Base-by-base conservation (phyloP, 2,113 vertebrate genomes). In the Pangasianodon hypophthalmus region DNA sequence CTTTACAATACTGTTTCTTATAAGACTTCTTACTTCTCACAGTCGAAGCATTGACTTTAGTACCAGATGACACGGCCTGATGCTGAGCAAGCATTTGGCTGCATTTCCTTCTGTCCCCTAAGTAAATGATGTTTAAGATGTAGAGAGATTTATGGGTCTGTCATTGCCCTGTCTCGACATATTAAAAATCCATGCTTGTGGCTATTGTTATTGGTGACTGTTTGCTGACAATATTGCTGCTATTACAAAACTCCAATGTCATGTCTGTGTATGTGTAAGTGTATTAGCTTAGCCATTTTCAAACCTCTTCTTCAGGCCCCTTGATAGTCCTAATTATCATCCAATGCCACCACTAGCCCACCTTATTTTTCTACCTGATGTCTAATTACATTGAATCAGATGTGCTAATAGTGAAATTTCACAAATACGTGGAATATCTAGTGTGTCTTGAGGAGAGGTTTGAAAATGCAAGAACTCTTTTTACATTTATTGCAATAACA, bases 61-160 rank as follows among this genome's bases (percentile, higher is more conserved):
- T 62, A 29, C 5, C 21, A 69, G 29, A 85, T 50, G 46, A 85
- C 84, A 50, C 8, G 1, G 18, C 6, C 62, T 69, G 14, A 85
- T 64, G 83, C 84, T 85, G 84, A 67, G 60, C 84, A 85, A 67
- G 62, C 58, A 85, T 85, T 67, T 84, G 83, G 56, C 16, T 62
- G 32, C 44, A 64, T 67, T 83, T 84, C 21, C 18, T 32, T 83
- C 32, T 83, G n/a, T 83, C 81, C 50, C 19, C 52, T 52, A 14
- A 46, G 21, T 46, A 48, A 24, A 52, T 58, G 18, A 83, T 41
- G n/a, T 32, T 41, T 83, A 83, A 58, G 54, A 16, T 46, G 32
- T 44, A 62, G 56, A 62, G 52, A 13, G 82, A 44, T 46, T 41
- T 41, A 44, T 62, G 54, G n/a, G 80, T 58, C 26, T 56, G 52